Percentiles rank a stretch among this genome's conserved stretches.
Conservation (phyloP, 2,113 vertebrate species). For the Lipophrys pholis region DNA sequence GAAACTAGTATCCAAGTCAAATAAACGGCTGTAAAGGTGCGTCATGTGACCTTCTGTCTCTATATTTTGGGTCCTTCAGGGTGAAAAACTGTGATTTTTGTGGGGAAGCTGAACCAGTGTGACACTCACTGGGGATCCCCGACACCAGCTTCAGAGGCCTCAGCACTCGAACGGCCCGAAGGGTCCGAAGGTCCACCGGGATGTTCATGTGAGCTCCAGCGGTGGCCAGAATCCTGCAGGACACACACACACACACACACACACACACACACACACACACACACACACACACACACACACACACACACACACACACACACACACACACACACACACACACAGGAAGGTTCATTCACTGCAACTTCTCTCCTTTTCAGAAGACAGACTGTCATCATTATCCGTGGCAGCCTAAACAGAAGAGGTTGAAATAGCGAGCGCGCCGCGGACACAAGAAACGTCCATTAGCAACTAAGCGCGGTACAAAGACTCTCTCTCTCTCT, state of each 20-base stretch:
- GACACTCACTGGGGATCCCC: slow-evolving; percentile 98
- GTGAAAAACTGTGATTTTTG: too few relatives aligned
- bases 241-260: slow-evolving; percentile 35
- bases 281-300: too few relatives aligned
- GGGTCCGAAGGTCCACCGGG: slow-evolving; percentile 94
- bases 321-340: too few relatives aligned
- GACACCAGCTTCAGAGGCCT: slow-evolving; percentile 97
- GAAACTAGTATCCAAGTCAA: too few relatives aligned
- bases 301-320: too few relatives aligned
- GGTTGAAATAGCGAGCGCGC: slow-evolving; percentile 32
- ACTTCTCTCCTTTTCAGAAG: slow-evolving; percentile 6
- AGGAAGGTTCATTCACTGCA: not conserved
- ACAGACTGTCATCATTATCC: not conserved
- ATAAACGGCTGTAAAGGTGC: too few relatives aligned
- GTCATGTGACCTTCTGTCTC: too few relatives aligned
- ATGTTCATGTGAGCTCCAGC: slow-evolving; percentile 99
- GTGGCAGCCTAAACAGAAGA: not conserved
- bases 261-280: too few relatives aligned
- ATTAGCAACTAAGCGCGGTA: slow-evolving; percentile 33
- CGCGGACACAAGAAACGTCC: slow-evolving; percentile 31
- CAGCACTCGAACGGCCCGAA: slow-evolving; percentile 95
- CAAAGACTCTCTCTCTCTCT: not conserved
- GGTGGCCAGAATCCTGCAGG: slow-evolving; percentile 92
- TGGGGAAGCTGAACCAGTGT: too few relatives aligned
- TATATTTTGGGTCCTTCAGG: too few relatives aligned